Evolutionary conservation across 2,113 vertebrate genomes (phyloP).

Genomic region (Muntiacus muntjak): DNA sequence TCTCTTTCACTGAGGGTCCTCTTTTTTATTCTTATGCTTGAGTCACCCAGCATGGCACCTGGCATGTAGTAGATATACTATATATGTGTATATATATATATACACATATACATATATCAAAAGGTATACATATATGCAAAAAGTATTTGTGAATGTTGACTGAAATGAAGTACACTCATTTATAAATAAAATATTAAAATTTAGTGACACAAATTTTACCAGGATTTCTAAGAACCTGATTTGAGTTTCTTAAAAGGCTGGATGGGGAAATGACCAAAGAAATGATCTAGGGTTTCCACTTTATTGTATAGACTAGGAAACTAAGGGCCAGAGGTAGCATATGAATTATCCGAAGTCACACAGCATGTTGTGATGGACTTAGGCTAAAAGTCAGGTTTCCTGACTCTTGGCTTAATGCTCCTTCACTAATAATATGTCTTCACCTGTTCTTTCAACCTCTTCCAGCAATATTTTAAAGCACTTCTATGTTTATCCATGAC

Average conservation of each 20-base stretch:
- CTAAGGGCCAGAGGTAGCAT: neutral
- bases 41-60: neutral
- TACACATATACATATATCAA: neutral
- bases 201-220: neutral
- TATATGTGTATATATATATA: neutral
- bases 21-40: neutral
- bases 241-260: neutral
- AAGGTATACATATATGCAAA: neutral
- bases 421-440: neutral
- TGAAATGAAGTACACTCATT: neutral
- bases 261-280: neutral
- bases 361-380: neutral
- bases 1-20: neutral
- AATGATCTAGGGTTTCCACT: neutral
- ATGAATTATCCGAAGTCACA: neutral
- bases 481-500: constrained; percentile 41
- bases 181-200: neutral
- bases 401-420: neutral
- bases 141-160: neutral
- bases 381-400: neutral
- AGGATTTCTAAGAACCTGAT: neutral
- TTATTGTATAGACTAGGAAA: neutral
- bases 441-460: neutral
- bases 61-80: neutral
- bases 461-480: neutral